A percentile compares a stretch with the other conserved stretches of the same genome.
These are phyloP conservation scores for Microctenopoma stevenorrisi DNA, from an alignment of 2,797 vertebrate genomes.

Conservation along the genomic window DNA sequence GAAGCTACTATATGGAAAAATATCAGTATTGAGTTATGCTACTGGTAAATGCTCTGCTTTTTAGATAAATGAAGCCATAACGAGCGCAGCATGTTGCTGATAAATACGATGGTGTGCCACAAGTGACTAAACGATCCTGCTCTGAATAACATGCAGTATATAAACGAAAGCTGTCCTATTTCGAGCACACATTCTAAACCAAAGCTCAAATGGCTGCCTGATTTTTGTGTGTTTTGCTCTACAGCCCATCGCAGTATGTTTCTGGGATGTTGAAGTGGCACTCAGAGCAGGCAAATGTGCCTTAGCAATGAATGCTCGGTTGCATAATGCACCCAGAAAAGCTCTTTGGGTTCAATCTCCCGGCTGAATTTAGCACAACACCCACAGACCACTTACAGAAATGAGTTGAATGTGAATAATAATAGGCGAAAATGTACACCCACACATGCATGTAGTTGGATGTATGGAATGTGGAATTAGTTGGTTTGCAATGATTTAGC, in stretches of 20 bases:
- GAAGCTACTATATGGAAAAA: background rate
- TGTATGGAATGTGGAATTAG: slow-evolving; percentile 4
- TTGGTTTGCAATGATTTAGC: background rate
- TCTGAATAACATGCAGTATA: slow-evolving; percentile 8
- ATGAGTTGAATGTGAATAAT: slow-evolving; percentile 51
- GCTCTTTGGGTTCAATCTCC: slow-evolving; percentile 42
- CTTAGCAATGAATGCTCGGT: slow-evolving; percentile 35
- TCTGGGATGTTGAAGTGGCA: slow-evolving; percentile 55
- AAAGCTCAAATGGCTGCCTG: background rate
- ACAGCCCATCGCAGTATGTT: slow-evolving; percentile 18
- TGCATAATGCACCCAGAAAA: slow-evolving; percentile 58
- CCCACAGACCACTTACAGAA: slow-evolving; percentile 55
- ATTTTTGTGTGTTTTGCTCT: slow-evolving; percentile 11
- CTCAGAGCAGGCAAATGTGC: slow-evolving; percentile 42
- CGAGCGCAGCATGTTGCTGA: background rate
- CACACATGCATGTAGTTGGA: slow-evolving; percentile 7
- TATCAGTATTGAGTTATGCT: background rate
- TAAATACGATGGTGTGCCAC: background rate
- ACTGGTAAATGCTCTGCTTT: background rate
- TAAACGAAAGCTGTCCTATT: slow-evolving; percentile 14
- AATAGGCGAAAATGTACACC: slow-evolving; percentile 22
- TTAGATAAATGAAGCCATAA: slow-evolving; percentile 3
- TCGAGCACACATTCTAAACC: background rate
- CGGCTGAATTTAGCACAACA: slow-evolving; percentile 45
- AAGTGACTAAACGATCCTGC: background rate